Evolutionary conservation across 2,797 vertebrate species (phyloP), one percentile per base, ranked within the genome.

Genomic region (Heliangelus exortis): DNA sequence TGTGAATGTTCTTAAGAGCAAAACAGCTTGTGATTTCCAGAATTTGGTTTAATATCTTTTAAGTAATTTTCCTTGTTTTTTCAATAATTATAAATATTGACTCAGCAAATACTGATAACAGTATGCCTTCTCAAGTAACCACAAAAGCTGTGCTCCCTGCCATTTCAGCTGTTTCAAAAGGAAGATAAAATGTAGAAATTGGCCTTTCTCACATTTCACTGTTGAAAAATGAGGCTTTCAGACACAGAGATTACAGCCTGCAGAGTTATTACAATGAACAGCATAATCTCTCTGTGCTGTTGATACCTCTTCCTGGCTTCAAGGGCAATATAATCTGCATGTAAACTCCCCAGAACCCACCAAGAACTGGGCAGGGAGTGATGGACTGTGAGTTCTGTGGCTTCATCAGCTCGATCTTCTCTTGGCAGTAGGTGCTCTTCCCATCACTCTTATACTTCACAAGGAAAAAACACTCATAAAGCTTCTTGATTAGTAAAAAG

Each of bases 211-310:
- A 82, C 66, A 87, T 90, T 67, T 90, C 50, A 58, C 66, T 79
- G 79, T 69, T 90, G 83, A 80, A 73, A 92, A 86, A 86, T 55
- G 75, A 94, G 57, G 57, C 87, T 65, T 95, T 91, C 53, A 86
- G 67, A 72, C 1, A 1, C 81, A 84, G 77, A 68, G 68, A 84
- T 83, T 85, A 90, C 33, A 86, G 68, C 39, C 26, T 76, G 29
- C 7, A 83, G 71, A 73, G 45, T 88, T 90, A 87, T 53, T 82
- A 65, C 26, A 83, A 48, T 71, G 79, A 95, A 68, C 67, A 0
- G 6, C 61, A 68, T 67, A 84, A 86, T 76, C 28, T 92, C 72
- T 80, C 54, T 91, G 18, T 82, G 67, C 15, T 68, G 50, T 71
- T 67, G 45, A 69, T 77, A 62, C 26, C 66, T 66, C 73, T 50